A percentile compares a stretch with the other conserved stretches of the same genome.
phyloP scores from a whole-genome alignment of 2,797 vertebrate genomes.

The Ciconia nigra region DNA sequence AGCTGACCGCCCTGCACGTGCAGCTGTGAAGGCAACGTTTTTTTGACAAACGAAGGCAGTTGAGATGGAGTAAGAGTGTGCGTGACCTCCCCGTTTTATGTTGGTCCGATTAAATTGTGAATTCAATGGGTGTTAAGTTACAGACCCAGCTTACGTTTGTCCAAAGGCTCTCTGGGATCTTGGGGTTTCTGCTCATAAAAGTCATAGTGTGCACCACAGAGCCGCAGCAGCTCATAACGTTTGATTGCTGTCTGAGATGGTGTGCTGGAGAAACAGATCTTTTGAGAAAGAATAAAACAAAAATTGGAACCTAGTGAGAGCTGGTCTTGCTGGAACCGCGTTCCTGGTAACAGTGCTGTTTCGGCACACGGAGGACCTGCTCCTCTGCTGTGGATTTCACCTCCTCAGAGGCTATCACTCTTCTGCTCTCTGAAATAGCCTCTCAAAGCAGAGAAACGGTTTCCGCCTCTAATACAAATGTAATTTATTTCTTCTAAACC shows the following conservation, averaged over 20 bases:
- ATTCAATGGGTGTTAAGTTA: neutral
- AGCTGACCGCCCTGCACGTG: rapidly evolving
- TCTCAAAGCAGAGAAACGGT: neutral
- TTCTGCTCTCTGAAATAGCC: neutral
- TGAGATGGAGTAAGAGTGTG: rapidly evolving
- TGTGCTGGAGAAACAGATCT: neutral
- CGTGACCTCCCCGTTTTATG: neutral
- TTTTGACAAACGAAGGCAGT: neutral
- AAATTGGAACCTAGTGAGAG: neutral
- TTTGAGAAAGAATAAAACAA: neutral
- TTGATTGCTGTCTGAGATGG: neutral
- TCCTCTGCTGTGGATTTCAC: neutral
- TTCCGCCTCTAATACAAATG: neutral
- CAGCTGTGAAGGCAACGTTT: rapidly evolving
- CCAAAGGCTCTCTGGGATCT: neutral
- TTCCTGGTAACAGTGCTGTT: neutral
- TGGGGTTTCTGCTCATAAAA: neutral
- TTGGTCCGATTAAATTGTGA: neutral
- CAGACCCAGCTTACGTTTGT: rapidly evolving
- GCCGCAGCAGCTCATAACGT: neutral
- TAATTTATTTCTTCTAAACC: neutral
- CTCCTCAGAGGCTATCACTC: neutral
- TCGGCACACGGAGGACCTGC: rapidly evolving
- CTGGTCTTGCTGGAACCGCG: neutral
- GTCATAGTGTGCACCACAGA: rapidly evolving